Conservation (phyloP, 2,797 vertebrate species). For the Cossypha heuglini region DNA sequence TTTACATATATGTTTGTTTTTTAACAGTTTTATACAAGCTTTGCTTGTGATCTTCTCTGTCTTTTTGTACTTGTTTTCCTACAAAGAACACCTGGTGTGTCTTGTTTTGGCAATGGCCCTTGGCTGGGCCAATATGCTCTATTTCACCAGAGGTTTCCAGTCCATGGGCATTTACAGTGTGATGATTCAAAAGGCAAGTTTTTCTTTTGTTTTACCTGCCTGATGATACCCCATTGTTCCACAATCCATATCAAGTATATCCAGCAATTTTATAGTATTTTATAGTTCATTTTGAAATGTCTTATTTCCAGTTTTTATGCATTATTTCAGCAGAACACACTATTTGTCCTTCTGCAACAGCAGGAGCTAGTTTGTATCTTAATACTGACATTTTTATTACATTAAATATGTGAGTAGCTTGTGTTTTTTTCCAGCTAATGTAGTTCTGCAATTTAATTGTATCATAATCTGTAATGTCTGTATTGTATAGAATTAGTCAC, state of each 20-base stretch:
- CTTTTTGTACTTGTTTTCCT: slow-evolving; percentile 80
- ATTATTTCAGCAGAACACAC: background rate
- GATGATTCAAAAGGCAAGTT: slow-evolving; percentile 82
- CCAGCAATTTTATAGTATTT: background rate
- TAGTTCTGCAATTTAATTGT: background rate
- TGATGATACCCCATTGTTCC: background rate
- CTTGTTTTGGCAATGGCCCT: slow-evolving; percentile 82
- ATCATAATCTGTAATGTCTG: background rate
- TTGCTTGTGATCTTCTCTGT: slow-evolving; percentile 80
- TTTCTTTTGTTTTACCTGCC: background rate
- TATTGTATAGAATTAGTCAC: background rate
- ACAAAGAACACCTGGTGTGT: slow-evolving; percentile 81
- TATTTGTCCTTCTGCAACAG: background rate
- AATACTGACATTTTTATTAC: background rate
- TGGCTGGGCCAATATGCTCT: slow-evolving; percentile 83
- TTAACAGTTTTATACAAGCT: slow-evolving; percentile 81
- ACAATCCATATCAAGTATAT: background rate
- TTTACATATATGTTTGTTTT: slow-evolving; percentile 64
- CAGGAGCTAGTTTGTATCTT: background rate
- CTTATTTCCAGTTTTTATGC: background rate
- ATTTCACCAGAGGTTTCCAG: slow-evolving; percentile 82
- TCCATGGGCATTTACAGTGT: slow-evolving; percentile 85
- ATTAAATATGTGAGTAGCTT: background rate
- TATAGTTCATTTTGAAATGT: background rate
- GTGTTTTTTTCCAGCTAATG: background rate